Percentiles rank a stretch among this genome's conserved stretches.
These are phyloP conservation scores for Rutpela maculata DNA, from an alignment of 2,888 invertebrate genomes.

Conservation along the genomic window DNA sequence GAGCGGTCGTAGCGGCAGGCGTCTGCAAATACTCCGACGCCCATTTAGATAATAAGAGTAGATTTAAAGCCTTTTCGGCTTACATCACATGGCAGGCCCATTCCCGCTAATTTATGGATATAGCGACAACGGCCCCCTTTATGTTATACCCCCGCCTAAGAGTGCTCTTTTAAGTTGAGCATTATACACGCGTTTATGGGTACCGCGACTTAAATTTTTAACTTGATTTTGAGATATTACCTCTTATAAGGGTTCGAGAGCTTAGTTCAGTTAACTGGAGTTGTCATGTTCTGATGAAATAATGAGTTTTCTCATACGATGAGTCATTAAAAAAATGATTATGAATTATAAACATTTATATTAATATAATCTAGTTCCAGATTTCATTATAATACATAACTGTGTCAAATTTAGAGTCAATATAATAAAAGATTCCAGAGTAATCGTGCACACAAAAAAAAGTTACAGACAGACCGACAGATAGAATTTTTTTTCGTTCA, in stretches of 20 bases:
- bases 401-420: too few species aligned
- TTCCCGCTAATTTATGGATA: slow-evolving; percentile 71
- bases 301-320: too few species aligned
- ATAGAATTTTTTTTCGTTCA: too few species aligned
- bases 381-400: too few species aligned
- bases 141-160: slow-evolving; percentile 48
- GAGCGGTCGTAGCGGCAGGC: slow-evolving; percentile 55
- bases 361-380: too few species aligned
- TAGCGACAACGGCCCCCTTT: slow-evolving; percentile 63
- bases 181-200: slow-evolving; percentile 3
- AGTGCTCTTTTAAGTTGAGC: slow-evolving; percentile 15
- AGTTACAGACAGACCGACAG: too few species aligned
- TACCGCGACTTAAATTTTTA: slow-evolving; percentile 8
- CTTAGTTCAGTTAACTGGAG: background rate
- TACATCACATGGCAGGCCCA: slow-evolving; percentile 70
- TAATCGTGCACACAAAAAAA: too few species aligned
- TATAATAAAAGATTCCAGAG: too few species aligned
- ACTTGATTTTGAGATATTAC: slow-evolving; percentile 12
- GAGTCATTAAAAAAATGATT: too few species aligned
- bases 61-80: slow-evolving; percentile 72
- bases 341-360: too few species aligned
- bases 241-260: background rate
- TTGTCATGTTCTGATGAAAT: background rate
- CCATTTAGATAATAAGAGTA: slow-evolving; percentile 73
- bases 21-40: slow-evolving; percentile 72